Percentiles rank a stretch among this genome's conserved stretches.
Conservation (phyloP, 2,113 vertebrate species). For the Labrus mixtus region DNA sequence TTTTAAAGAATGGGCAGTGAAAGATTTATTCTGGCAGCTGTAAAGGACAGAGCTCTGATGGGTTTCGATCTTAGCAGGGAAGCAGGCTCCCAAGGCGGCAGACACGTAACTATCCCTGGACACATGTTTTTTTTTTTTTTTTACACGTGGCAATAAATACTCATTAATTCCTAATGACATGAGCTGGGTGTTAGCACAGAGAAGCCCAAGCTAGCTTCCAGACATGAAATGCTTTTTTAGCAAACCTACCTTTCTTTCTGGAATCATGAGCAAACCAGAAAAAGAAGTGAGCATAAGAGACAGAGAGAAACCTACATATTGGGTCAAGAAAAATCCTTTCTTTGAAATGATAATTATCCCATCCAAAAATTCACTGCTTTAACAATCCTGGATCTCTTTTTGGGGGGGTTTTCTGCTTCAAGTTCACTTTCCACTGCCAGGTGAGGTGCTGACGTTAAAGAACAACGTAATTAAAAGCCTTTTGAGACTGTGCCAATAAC, state of each 20-base stretch:
- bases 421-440: constrained; percentile 60
- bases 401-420: not conserved
- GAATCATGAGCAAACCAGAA: constrained; percentile 26
- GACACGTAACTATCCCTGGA: constrained; percentile 22
- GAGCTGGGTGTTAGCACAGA: constrained; percentile 2
- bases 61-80: constrained; percentile 43
- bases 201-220: constrained; percentile 8
- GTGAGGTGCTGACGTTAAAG: constrained; percentile 54
- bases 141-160: constrained; percentile 50
- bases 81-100: constrained; percentile 6
- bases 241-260: constrained; percentile 38
- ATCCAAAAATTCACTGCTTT: constrained; percentile 52
- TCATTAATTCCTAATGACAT: constrained; percentile 50
- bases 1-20: not conserved
- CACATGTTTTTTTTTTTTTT: constrained; percentile 35
- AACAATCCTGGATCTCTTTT: constrained; percentile 66
- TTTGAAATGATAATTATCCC: constrained; percentile 52
- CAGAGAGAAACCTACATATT: constrained; percentile 37
- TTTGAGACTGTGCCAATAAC: constrained; percentile 46
- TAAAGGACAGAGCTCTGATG: constrained; percentile 48
- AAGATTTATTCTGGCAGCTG: constrained; percentile 42
- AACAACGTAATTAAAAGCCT: constrained; percentile 63
- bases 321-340: constrained; percentile 57
- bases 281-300: not conserved
- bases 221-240: constrained; percentile 14